A percentile compares a stretch with the other conserved stretches of the same genome.
These are phyloP conservation scores for Abramis brama DNA, from an alignment of 2,113 vertebrate species.

Conservation along the genomic window DNA sequence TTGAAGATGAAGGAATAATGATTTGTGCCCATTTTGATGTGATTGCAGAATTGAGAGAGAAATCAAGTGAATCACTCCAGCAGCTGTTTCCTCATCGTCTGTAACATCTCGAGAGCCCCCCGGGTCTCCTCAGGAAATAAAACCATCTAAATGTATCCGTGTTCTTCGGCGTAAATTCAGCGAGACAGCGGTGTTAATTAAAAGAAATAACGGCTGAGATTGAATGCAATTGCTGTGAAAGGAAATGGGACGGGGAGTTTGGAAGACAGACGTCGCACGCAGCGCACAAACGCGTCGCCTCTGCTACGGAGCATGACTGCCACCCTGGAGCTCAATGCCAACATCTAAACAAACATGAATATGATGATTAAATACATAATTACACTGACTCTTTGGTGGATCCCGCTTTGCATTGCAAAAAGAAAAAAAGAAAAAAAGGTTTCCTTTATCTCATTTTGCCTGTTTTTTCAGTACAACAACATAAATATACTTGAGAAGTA, in stretches of 20 bases:
- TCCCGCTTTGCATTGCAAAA: neutral
- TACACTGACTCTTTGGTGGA: neutral
- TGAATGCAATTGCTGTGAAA: conserved; percentile 39
- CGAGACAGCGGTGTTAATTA: conserved; percentile 40
- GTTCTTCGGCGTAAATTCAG: conserved; percentile 36
- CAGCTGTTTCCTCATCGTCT: conserved; percentile 34
- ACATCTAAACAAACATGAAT: conserved; percentile 15
- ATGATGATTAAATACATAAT: conserved; percentile 11
- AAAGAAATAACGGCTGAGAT: conserved; percentile 32
- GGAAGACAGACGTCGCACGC: neutral
- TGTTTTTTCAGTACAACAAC: neutral
- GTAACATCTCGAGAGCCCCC: conserved; percentile 7
- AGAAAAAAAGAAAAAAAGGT: too few species aligned
- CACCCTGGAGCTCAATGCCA: neutral
- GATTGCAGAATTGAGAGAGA: conserved; percentile 17
- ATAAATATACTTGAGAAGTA: neutral
- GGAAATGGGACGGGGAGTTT: conserved; percentile 12
- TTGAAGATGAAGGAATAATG: conserved; percentile 20
- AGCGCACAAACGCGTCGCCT: neutral
- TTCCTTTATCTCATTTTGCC: neutral
- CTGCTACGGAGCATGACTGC: neutral
- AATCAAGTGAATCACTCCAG: conserved; percentile 32
- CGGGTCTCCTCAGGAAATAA: conserved; percentile 14
- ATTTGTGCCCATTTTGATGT: conserved; percentile 9
- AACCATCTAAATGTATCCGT: conserved; percentile 9